Evolutionary conservation across 2,113 vertebrate species (phyloP).

Genomic region (Pelmatolapia mariae): DNA sequence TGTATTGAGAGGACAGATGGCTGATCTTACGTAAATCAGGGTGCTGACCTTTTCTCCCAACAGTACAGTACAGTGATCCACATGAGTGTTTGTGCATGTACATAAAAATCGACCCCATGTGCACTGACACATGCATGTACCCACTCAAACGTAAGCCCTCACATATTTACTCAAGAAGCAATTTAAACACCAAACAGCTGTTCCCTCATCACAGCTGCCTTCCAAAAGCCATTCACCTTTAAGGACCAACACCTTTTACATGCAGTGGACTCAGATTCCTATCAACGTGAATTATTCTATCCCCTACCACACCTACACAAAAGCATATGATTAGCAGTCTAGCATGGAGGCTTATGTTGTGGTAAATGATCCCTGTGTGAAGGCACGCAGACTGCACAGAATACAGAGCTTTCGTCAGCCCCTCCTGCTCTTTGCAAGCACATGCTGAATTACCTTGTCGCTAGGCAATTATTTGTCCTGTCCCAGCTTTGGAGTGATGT

Average conservation of each 20-base stretch:
- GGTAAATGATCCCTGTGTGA: constrained; percentile 59
- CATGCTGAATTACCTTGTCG: constrained; percentile 66
- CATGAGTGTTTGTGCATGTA: not conserved
- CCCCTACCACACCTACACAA: constrained; percentile 26
- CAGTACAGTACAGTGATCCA: constrained; percentile 8
- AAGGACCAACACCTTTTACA: not conserved
- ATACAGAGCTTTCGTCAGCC: not conserved
- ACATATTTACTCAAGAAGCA: not conserved
- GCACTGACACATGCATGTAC: not conserved
- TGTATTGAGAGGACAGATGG: constrained; percentile 55
- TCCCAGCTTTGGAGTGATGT: constrained; percentile 70
- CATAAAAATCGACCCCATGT: not conserved
- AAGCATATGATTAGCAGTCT: constrained; percentile 39
- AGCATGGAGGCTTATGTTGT: constrained; percentile 35
- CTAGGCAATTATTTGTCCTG: constrained; percentile 73
- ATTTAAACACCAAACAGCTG: constrained; percentile 5
- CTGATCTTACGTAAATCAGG: constrained; percentile 32
- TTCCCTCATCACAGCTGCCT: constrained; percentile 10
- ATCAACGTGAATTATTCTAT: not conserved
- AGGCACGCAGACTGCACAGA: constrained; percentile 39
- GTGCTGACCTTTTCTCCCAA: constrained; percentile 45
- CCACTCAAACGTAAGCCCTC: not conserved
- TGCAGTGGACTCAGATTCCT: not conserved
- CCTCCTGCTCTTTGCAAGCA: not conserved
- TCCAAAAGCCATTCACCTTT: not conserved